Conservation (phyloP, 2,797 vertebrate genomes). For the Pipistrellus pipistrellus region DNA sequence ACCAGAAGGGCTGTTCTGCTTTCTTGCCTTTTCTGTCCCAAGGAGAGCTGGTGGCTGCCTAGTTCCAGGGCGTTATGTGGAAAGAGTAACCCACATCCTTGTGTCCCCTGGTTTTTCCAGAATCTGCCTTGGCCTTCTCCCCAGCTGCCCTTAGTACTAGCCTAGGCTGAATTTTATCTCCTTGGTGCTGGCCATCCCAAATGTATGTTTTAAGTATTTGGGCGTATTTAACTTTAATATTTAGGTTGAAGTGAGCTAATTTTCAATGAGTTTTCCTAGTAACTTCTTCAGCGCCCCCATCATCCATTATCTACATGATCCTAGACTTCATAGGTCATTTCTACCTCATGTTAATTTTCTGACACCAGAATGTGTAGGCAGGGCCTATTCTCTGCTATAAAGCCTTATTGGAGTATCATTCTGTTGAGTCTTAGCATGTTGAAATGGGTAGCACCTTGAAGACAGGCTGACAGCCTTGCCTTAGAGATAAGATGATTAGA, state of each 20-base stretch:
- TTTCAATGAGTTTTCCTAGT: not conserved
- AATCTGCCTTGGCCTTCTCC: not conserved
- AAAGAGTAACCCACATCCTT: not conserved
- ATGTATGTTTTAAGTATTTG: not conserved
- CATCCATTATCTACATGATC: conserved; percentile 1
- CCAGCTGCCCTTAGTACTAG: not conserved
- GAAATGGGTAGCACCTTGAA: not conserved
- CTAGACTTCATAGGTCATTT: not conserved
- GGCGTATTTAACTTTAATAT: conserved; percentile 40
- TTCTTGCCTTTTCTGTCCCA: not conserved
- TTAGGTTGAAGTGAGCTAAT: conserved; percentile 60
- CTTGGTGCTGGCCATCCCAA: not conserved
- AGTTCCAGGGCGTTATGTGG: not conserved
- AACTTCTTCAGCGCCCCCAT: not conserved
- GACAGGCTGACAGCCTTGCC: not conserved
- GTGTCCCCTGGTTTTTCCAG: not conserved
- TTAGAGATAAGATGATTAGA: not conserved
- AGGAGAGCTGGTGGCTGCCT: not conserved
- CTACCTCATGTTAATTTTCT: conserved; percentile 21
- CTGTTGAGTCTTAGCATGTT: not conserved
- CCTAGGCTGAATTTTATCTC: not conserved
- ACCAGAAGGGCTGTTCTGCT: not conserved
- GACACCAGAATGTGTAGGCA: not conserved
- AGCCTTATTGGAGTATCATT: not conserved
- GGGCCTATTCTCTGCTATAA: not conserved